Base-by-base conservation (phyloP, 2,113 vertebrate species). In the Chiloscyllium plagiosum region DNA sequence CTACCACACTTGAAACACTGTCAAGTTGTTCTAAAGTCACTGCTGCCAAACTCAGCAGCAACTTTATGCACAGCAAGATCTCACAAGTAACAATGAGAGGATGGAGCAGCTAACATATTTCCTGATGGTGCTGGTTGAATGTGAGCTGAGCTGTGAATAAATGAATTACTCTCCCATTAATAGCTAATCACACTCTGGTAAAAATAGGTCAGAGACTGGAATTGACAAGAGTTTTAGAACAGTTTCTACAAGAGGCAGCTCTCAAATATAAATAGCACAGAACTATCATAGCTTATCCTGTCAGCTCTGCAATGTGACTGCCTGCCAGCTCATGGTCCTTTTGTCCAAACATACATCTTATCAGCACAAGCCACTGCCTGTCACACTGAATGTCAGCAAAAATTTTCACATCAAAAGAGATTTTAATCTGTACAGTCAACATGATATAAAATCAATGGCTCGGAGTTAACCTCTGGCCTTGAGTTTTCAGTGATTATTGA, bases 381-480 rank as follows among this genome's bases (percentile, higher is more conserved):
- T 93, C 89, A 93, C 89, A 66, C 89, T 93, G 89, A 93, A 93
- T 93, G 89, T 93, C 89, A 93, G 61, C 33, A 17, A 8, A 66
- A n/a, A 93, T 93, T 66, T 90, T 93, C 89, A 93, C 61, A 93
- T 93, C 89, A 66, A 90, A 90, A 22, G 89, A 93, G 89, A 93
- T 93, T n/a, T 93, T 93, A 66, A 93, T 93, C 89, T 93, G 87
- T 65, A 90, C 87, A 66, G 89, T 93, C 89, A 93, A 66, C 61
- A 66, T 93, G 89, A 93, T 37, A 93, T 66, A 66, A 93, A 93
- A 68, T 93, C 89, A 66, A 93, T 68, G 61, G 61, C 80, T n/a
- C 33, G 37, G 89, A 66, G 37, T 68, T n/a, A 93, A 66, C 89
- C 89, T n/a, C 33, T 93, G 33, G 66, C 89, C 61, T 33, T 8